These are phyloP conservation scores for Thera obeliscata DNA, from an alignment of 2,888 invertebrate genomes.

Conservation along the genomic window DNA sequence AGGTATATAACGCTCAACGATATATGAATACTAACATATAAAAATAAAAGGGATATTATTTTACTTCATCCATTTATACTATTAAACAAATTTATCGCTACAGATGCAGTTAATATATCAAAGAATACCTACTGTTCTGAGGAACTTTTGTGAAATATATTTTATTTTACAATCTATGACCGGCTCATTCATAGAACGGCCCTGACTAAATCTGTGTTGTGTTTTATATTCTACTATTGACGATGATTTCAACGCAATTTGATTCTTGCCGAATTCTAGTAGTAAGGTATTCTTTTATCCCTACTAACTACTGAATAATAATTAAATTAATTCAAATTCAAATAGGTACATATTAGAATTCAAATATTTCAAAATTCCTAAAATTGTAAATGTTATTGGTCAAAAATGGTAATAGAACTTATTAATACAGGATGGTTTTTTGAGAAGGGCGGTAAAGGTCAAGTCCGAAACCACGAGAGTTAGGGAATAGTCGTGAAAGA, in stretches of 20 bases:
- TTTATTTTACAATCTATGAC: constrained; percentile 10
- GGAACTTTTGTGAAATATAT: constrained; percentile 9
- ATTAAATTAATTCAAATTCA: too few species aligned
- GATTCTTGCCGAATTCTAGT: neutral
- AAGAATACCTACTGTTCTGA: constrained; percentile 19
- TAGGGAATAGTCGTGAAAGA: too few species aligned
- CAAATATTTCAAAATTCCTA: too few species aligned
- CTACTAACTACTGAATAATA: too few species aligned
- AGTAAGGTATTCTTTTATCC: too few species aligned
- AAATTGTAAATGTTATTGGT: too few species aligned
- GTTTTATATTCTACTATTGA: constrained; percentile 11
- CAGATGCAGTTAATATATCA: constrained; percentile 26
- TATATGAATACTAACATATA: neutral
- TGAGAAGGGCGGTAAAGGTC: too few species aligned
- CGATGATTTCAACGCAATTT: constrained; percentile 19
- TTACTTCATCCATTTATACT: constrained; percentile 11
- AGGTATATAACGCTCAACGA: neutral
- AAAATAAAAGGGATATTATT: constrained; percentile 3
- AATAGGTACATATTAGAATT: too few species aligned
- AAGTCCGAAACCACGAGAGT: too few species aligned
- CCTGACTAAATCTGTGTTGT: constrained; percentile 29
- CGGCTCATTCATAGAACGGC: constrained; percentile 34
- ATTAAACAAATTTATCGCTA: constrained; percentile 18
- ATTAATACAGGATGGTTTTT: too few species aligned
- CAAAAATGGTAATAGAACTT: too few species aligned